These are phyloP conservation scores for Holacanthella duospinosa DNA, from an alignment of 2,888 invertebrate species.

Conservation along the genomic window DNA sequence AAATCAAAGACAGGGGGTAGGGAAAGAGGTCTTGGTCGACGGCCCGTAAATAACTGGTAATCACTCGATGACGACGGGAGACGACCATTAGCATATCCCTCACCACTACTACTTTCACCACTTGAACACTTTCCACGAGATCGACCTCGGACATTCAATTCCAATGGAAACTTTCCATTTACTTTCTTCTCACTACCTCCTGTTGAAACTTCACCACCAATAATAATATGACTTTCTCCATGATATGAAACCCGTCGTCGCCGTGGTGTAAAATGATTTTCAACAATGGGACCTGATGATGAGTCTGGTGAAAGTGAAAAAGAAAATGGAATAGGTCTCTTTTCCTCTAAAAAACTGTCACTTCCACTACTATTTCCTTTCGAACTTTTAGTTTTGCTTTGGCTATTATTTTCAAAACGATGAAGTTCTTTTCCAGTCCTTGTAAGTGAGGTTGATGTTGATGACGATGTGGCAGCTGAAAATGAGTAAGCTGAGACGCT, in stretches of 20 bases:
- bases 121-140: neutral
- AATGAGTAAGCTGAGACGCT: constrained; percentile 29
- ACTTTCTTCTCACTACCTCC: neutral
- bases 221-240: neutral
- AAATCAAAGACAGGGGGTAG: constrained; percentile 21
- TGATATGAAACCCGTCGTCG: neutral
- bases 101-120: neutral
- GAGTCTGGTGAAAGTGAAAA: too few species aligned
- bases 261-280: too few species aligned
- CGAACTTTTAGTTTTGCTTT: neutral
- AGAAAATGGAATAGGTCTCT: too few species aligned
- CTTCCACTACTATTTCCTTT: constrained; percentile 20
- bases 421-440: constrained; percentile 17
- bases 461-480: constrained; percentile 22
- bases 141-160: neutral
- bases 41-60: constrained; percentile 31
- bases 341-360: constrained; percentile 8
- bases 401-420: neutral
- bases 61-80: constrained; percentile 30
- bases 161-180: constrained; percentile 2
- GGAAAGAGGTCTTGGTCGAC: constrained; percentile 31
- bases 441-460: too few species aligned
- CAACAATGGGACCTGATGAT: neutral
- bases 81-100: neutral
- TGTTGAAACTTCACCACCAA: neutral